phyloP scores from a whole-genome alignment of 2,888 invertebrate species.

The Agonopterix alstromeriana region DNA sequence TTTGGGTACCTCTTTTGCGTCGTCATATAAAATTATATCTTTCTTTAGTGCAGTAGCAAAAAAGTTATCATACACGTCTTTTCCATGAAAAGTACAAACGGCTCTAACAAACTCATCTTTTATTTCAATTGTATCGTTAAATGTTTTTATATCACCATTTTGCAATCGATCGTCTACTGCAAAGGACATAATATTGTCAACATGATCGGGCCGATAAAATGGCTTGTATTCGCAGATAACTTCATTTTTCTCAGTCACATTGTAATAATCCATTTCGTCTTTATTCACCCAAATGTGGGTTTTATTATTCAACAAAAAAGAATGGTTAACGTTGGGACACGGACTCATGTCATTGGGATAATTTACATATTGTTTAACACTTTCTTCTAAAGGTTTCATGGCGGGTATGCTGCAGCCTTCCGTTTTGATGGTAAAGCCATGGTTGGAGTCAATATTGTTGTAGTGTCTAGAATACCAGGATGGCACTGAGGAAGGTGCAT shows the following conservation, averaged over 20 bases:
- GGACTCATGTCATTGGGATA: conserved; percentile 57
- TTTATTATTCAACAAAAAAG: conserved; percentile 71
- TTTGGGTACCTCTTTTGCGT: conserved; percentile 4
- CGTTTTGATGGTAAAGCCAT: conserved; percentile 56
- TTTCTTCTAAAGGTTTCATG: conserved; percentile 72
- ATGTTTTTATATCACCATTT: conserved; percentile 56
- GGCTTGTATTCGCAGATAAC: conserved; percentile 76
- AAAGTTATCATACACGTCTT: conserved; percentile 77
- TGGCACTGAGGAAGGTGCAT: background rate
- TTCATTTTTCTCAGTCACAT: conserved; percentile 42
- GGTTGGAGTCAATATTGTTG: background rate
- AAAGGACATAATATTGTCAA: conserved; percentile 38
- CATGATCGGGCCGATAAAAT: conserved; percentile 60
- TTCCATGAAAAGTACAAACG: conserved; percentile 63
- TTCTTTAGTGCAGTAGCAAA: conserved; percentile 77
- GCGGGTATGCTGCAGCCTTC: conserved; percentile 79
- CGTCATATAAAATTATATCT: conserved; percentile 15
- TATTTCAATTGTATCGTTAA: conserved; percentile 45
- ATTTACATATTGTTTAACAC: conserved; percentile 60
- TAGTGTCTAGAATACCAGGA: conserved; percentile 1
- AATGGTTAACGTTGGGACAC: conserved; percentile 38
- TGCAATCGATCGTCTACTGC: conserved; percentile 46
- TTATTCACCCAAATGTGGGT: conserved; percentile 69
- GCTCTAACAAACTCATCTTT: conserved; percentile 80
- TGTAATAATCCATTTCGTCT: conserved; percentile 57